Base-by-base conservation (phyloP, 2,888 invertebrate species). In the Xestia rhomboidea region DNA sequence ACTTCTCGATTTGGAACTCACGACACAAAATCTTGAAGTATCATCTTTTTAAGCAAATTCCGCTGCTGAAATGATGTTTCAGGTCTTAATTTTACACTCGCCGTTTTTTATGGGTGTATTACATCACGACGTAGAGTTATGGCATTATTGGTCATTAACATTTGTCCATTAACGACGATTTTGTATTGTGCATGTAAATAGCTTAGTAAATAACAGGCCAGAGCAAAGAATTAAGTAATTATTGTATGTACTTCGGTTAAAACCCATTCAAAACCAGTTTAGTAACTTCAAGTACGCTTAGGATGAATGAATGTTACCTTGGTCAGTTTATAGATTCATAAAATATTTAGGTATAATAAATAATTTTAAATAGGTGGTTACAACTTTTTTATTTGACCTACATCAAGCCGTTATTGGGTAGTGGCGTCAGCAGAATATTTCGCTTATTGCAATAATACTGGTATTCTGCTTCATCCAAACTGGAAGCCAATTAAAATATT, bases 251-350 rank as follows among this genome's bases (percentile, higher is more conserved):
- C 34, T 34, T 34, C 34, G 34, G 34, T 34, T 6, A 34, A 34
- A 34, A 34, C 34, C 34, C 4, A 6, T 34, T 34, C 34, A 34
- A 34, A 34, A 34, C 34, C 34, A 34, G 34, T 34, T 34, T 34
- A 34, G 3, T 34, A 34, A 34, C 34, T 34, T 34, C 34, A 34
- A 34, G 34, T 34, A 34, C 34, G 34, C 5, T 71, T n/a, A n/a
- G n/a, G 63, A 49, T 81, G 60, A 76, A 82, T 82, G 34, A 73
- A n/a, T 73, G 11, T 83, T 68, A 72, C 73, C 66, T 84, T 84
- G 66, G 44, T 38, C 41, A 63, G 63, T 49, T 49, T 24, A 49
- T 70, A 84, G 49, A 68, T 67, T 34, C 49, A 63, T 79, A 11
- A 30, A 51, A 46, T 70, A 15, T 57, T 49, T 54, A 76, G 0